Evolutionary conservation across 2,797 vertebrate genomes (phyloP).

Genomic region (Phrynocephalus vlangalii): DNA sequence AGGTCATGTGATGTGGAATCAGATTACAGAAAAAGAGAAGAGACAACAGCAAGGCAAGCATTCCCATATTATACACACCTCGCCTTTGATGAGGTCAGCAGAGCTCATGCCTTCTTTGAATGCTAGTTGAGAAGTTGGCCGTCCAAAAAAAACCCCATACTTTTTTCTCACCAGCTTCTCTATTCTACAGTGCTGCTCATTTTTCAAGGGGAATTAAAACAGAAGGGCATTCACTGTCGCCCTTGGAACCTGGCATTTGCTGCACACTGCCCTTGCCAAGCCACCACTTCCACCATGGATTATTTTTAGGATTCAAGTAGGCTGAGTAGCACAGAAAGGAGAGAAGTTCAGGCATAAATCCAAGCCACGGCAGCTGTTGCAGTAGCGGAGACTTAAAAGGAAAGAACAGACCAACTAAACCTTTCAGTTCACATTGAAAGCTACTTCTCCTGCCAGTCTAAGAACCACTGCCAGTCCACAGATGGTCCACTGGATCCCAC

Average conservation of each 20-base stretch:
- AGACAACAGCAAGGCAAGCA: slow-evolving; percentile 10
- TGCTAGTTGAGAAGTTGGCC: background rate
- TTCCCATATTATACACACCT: background rate
- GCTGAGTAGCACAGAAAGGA: slow-evolving; percentile 23
- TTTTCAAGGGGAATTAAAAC: slow-evolving; percentile 20
- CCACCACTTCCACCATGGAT: slow-evolving; percentile 21
- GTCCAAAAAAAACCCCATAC: background rate
- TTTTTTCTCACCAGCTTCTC: background rate
- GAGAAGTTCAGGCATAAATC: slow-evolving; percentile 34
- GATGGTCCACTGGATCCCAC: background rate
- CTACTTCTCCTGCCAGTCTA: background rate
- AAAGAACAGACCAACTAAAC: slow-evolving; percentile 7
- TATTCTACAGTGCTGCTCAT: slow-evolving; percentile 11
- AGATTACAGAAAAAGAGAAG: slow-evolving; percentile 28
- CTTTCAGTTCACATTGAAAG: slow-evolving; percentile 4
- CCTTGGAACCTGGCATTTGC: slow-evolving; percentile 35
- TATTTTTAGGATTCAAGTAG: slow-evolving; percentile 40
- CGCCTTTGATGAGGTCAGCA: background rate
- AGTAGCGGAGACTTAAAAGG: slow-evolving; percentile 7
- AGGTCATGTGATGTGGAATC: slow-evolving; percentile 19
- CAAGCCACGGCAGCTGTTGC: slow-evolving; percentile 26
- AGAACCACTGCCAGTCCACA: background rate
- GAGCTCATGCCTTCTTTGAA: slow-evolving; percentile 9
- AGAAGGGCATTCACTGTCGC: slow-evolving; percentile 24
- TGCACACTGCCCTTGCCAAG: slow-evolving; percentile 16